Percentiles rank a stretch among this genome's conserved stretches.
phyloP scores from a whole-genome alignment of 2,113 vertebrate genomes.

The Nothoprocta pentlandii region DNA sequence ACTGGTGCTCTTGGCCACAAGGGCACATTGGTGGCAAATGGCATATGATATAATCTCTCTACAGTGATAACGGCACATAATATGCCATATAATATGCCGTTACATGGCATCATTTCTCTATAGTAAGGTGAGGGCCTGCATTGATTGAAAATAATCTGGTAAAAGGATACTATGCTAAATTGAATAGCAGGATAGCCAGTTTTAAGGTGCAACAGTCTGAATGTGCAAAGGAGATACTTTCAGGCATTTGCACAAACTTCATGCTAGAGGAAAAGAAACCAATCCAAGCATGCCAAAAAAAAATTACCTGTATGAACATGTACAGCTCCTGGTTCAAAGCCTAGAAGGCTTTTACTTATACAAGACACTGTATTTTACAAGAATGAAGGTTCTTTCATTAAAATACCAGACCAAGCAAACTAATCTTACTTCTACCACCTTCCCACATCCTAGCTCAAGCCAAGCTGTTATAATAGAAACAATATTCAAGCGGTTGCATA shows the following conservation, averaged over 20 bases:
- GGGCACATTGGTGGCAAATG: too few relatives aligned
- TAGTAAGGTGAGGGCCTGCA: fast-evolving
- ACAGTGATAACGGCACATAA: neutral
- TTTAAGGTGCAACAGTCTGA: neutral
- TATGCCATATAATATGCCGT: neutral
- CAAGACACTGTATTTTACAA: neutral
- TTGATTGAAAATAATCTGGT: neutral
- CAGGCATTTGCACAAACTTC: neutral
- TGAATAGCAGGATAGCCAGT: neutral
- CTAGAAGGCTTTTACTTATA: neutral
- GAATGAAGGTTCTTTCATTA: neutral
- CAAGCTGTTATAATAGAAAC: neutral
- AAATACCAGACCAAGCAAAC: neutral
- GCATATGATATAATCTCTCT: neutral
- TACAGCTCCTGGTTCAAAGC: neutral
- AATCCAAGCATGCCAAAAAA: neutral
- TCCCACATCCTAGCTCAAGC: neutral
- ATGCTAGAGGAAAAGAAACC: neutral
- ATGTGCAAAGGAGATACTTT: neutral
- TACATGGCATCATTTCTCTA: neutral
- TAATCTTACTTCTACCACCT: fast-evolving
- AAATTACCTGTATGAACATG: neutral
- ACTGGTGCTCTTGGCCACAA: too few relatives aligned
- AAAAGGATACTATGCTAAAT: neutral
- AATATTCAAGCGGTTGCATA: neutral